Percentiles rank a stretch among this genome's conserved stretches.
Conservation (phyloP, 53 echinoderm and acorn worm species). For the Holothuria scabra region DNA sequence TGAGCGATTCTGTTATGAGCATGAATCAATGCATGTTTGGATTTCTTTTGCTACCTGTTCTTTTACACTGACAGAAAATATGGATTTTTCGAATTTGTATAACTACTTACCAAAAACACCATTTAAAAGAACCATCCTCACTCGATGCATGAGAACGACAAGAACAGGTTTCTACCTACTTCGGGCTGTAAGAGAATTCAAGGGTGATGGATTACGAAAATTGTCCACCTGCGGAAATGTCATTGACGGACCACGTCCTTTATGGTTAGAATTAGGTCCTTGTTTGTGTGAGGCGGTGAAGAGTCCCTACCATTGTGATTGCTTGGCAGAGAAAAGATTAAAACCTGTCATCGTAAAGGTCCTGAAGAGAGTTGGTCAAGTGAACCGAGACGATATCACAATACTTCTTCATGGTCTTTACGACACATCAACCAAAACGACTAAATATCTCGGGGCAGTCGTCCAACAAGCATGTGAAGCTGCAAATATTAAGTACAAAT, state of each 20-base stretch:
- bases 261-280: slow-evolving; percentile 7
- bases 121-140: not conserved
- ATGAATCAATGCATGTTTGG: slow-evolving; percentile 7
- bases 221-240: slow-evolving; percentile 14
- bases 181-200: slow-evolving; percentile 26
- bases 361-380: no score
- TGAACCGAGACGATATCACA: not conserved
- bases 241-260: slow-evolving; percentile 13
- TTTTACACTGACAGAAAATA: not conserved
- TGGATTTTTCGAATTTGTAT: not conserved
- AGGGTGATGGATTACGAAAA: slow-evolving; percentile 5
- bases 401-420: slow-evolving; percentile 3
- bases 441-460: not conserved
- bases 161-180: slow-evolving; percentile 16
- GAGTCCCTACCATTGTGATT: not conserved
- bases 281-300: not conserved
- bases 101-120: not conserved
- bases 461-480: slow-evolving; percentile 6
- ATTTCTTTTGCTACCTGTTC: slow-evolving; percentile 28
- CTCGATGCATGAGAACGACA: slow-evolving; percentile 25
- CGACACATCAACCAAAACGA: slow-evolving; percentile 25
- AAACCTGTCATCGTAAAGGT: not conserved
- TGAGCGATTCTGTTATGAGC: not conserved
- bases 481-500: not conserved
- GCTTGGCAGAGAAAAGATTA: not conserved